phyloP scores from a whole-genome alignment of 92 coral and sea anemone species.

The Isaurus tuberculatus region DNA sequence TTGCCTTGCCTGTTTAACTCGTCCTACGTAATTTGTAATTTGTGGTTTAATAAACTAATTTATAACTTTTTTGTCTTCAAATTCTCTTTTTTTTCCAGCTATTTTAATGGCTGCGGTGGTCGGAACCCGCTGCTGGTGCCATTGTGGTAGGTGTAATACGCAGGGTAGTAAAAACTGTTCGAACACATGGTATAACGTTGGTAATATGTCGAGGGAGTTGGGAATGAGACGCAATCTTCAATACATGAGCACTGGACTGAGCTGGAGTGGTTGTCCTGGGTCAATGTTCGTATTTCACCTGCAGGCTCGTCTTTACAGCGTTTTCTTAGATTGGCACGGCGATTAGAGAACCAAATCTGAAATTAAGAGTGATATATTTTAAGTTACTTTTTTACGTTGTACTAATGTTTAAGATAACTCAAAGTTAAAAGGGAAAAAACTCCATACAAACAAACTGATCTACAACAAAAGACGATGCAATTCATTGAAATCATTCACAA shows the following conservation, averaged over 20 bases:
- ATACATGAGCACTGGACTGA: slow-evolving; percentile 7
- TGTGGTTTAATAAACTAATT: no score
- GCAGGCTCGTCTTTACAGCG: slow-evolving; percentile 15
- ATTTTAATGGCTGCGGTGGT: not conserved
- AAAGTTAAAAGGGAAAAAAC: no score
- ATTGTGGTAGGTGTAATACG: not conserved
- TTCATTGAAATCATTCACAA: no score
- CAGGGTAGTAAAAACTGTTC: slow-evolving; percentile 25
- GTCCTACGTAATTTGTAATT: no score
- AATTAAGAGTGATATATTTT: not conserved
- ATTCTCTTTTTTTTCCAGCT: not conserved
- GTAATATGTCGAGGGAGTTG: not conserved
- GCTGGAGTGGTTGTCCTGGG: not conserved
- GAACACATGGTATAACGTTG: slow-evolving; percentile 2
- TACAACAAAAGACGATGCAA: no score
- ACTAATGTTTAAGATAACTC: not conserved
- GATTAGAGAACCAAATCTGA: slow-evolving; percentile 41
- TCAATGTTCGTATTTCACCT: not conserved
- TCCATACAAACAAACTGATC: no score
- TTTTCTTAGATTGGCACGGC: slow-evolving; percentile 28
- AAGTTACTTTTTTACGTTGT: not conserved
- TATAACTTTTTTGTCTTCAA: no score
- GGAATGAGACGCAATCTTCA: slow-evolving; percentile 2
- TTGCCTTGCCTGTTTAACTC: no score
- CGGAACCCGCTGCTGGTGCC: not conserved